Evolutionary conservation across 2,113 vertebrate species (phyloP), one percentile per base, ranked within the genome.

Genomic region (Microtus oregoni): DNA sequence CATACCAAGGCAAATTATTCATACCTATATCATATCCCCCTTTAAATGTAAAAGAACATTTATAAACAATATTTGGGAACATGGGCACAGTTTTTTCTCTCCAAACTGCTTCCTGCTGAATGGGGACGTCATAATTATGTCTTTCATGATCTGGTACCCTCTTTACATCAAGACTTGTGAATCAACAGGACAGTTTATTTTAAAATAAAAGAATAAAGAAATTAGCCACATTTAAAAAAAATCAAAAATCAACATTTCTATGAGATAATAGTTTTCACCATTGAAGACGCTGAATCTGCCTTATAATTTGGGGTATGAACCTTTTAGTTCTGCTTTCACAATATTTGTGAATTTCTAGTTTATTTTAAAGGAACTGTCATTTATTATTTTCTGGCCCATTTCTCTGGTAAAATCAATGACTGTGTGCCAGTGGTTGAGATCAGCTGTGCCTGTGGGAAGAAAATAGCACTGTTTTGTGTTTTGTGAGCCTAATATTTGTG

Each of bases 191-290:
- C 38, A 86, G 20, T 52, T 81, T 81, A 30, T 93, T 91, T 94
- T 19, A 41, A 91, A 93, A 76, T 94, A 58, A 30, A 2, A 90
- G 19, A 52, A 79, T 86, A 9, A 58, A 91, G 47, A 75, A 93
- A 82, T 77, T 10, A 76, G 38, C 41, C 10, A 35, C 79, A 7
- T 78, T 61, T 90, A 35, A 92, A 91, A 55, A 50, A 47, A 41
- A 96, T 94, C 47, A 73, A 90, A 87, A 86, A 38, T 79, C 30
- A 83, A 55, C 38, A 94, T 88, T 17, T 41, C 20, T 22, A 35
- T 70, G 61, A 88, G 91, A 88, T 58, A 63, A 38, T 38, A 86
- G 50, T 77, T 73, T 90, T 44, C 19, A 22, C 52, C 73, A 32
- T n/a, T 72, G 24, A 9, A 20, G 47, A 75, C 79, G 17, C 32